Conservation (phyloP, 2,797 vertebrate genomes). For the Esox lucius region DNA sequence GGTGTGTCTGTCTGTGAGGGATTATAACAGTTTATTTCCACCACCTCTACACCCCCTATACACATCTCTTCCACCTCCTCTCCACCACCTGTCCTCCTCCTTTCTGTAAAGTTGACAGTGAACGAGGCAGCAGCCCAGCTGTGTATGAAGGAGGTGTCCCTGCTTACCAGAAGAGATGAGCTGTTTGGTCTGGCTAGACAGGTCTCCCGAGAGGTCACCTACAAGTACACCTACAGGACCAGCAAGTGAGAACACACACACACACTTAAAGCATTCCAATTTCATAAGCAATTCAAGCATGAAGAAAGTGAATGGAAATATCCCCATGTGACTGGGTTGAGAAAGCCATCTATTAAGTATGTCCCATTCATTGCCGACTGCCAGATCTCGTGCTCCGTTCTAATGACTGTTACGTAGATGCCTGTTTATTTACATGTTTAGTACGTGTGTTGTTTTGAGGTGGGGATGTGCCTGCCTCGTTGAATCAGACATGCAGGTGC, state of each 20-base stretch:
- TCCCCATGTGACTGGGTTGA: not conserved
- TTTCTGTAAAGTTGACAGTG: conserved; percentile 84
- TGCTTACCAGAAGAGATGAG: conserved; percentile 93
- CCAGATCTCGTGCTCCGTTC: not conserved
- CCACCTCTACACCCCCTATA: too few relatives aligned
- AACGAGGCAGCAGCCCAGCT: conserved; percentile 97
- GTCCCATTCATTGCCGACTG: not conserved
- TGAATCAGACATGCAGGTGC: conserved; percentile 40
- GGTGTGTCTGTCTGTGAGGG: not conserved
- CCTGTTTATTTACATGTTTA: not conserved
- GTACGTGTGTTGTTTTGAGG: not conserved
- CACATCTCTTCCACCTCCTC: not conserved
- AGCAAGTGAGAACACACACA: conserved; percentile 84
- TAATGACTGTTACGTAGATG: not conserved
- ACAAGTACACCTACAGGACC: conserved; percentile 97
- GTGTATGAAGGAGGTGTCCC: conserved; percentile 90
- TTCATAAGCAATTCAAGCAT: not conserved
- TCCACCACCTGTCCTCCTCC: not conserved
- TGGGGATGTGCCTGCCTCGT: not conserved
- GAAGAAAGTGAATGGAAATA: not conserved
- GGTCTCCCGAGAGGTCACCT: conserved; percentile 96
- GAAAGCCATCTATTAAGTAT: not conserved
- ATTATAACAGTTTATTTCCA: not conserved
- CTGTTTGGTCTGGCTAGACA: conserved; percentile 94
- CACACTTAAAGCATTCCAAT: not conserved